phyloP scores from a whole-genome alignment of 2,113 vertebrate species.

The Chaetodon trifascialis region DNA sequence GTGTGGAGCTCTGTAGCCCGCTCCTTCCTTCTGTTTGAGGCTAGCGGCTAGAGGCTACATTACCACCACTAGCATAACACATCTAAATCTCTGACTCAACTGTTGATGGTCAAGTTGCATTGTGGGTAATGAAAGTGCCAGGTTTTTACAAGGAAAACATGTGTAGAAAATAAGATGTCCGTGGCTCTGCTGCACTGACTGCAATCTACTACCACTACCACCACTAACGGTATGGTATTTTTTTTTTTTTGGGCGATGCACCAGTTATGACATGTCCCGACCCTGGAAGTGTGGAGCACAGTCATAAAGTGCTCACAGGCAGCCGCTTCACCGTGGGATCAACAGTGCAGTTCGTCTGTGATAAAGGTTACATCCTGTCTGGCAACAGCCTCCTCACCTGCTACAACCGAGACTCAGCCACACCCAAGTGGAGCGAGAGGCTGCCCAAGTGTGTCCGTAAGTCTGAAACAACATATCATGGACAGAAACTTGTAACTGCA shows the following conservation, averaged over 20 bases:
- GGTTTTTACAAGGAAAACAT: background rate
- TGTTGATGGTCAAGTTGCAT: background rate
- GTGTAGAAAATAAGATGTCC: background rate
- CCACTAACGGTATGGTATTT: background rate
- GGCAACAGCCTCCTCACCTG: constrained; percentile 90
- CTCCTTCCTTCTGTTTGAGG: background rate
- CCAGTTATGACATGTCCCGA: constrained; percentile 92
- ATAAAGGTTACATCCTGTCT: constrained; percentile 93
- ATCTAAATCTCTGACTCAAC: background rate
- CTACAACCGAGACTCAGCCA: constrained; percentile 89
- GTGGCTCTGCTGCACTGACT: background rate
- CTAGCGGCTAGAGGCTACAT: background rate
- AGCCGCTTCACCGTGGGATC: constrained; percentile 90
- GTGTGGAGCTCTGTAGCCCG: background rate
- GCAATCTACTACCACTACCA: background rate
- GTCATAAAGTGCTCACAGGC: constrained; percentile 89
- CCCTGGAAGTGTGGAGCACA: constrained; percentile 93
- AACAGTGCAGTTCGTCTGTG: constrained; percentile 92
- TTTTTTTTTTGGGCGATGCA: constrained; percentile 12
- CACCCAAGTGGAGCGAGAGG: constrained; percentile 95
- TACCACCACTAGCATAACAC: background rate
- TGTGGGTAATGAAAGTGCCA: background rate
- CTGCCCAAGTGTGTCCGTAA: constrained; percentile 96
- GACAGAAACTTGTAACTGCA: background rate
- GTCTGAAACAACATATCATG: constrained; percentile 49